Conservation (phyloP, 2,113 vertebrate species). For the Thalassarche chlororhynchos region DNA sequence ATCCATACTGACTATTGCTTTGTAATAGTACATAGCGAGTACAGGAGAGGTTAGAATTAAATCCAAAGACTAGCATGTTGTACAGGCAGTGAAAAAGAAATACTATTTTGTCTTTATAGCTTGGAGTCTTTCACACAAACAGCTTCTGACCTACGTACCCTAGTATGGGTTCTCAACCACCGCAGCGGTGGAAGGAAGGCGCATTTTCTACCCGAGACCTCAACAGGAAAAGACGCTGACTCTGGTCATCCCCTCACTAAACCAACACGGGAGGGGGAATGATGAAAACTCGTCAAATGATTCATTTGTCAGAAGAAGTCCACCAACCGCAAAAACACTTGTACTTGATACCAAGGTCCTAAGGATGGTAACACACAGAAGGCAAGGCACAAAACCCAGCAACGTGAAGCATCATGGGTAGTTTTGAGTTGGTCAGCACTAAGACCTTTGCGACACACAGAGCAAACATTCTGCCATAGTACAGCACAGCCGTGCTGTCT, state of each 20-base stretch:
- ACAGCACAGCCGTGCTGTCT: accelerated
- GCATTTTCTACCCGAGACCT: background rate
- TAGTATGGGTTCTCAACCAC: background rate
- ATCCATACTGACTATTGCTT: background rate
- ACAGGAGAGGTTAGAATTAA: background rate
- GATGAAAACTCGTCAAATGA: background rate
- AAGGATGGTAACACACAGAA: background rate
- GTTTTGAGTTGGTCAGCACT: background rate
- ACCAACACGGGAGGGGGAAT: background rate
- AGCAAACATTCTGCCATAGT: background rate
- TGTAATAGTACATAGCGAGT: background rate
- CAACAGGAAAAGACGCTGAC: background rate
- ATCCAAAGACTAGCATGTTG: background rate
- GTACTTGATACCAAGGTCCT: background rate
- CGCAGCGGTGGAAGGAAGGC: background rate
- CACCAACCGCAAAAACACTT: background rate
- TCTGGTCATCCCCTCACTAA: background rate
- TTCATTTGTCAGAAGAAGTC: background rate
- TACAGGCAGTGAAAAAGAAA: background rate
- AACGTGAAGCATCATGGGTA: background rate
- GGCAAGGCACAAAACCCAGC: background rate
- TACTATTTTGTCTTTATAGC: background rate
- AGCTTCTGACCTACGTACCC: background rate
- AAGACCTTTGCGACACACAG: background rate
- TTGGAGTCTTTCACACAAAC: background rate